Conservation (phyloP, 1,140 invertebrate genomes). For the Coptotermes formosanus region DNA sequence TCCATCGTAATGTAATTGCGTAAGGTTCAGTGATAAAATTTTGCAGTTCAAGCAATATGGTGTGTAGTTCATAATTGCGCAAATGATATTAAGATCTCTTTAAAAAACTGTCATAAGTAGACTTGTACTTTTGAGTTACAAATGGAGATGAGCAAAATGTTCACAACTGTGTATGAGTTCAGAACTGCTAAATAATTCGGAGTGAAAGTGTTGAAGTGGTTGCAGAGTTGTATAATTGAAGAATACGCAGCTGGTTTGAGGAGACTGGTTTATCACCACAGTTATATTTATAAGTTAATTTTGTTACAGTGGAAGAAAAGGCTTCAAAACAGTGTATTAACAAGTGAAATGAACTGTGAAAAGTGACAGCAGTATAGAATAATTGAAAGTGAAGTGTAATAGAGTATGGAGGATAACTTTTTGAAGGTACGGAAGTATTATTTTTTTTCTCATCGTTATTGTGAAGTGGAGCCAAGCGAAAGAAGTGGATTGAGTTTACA, state of each 20-base stretch:
- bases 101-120: background rate
- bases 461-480: background rate
- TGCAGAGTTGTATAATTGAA: background rate
- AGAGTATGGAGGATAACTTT: background rate
- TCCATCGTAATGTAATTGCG: constrained; percentile 6
- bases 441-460: background rate
- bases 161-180: background rate
- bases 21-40: background rate
- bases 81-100: constrained; percentile 4
- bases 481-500: background rate
- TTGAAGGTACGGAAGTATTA: background rate
- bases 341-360: background rate
- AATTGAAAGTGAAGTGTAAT: background rate
- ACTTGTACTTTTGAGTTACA: background rate
- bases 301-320: background rate
- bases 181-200: background rate
- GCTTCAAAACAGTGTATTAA: background rate
- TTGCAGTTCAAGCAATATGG: constrained; percentile 13
- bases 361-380: background rate
- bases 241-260: background rate
- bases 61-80: background rate
- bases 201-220: background rate
- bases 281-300: constrained; percentile 10
- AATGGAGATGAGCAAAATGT: background rate
- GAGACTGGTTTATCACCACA: background rate